phyloP scores from a whole-genome alignment of 1,140 invertebrate species.

The Whitmania pigra region DNA sequence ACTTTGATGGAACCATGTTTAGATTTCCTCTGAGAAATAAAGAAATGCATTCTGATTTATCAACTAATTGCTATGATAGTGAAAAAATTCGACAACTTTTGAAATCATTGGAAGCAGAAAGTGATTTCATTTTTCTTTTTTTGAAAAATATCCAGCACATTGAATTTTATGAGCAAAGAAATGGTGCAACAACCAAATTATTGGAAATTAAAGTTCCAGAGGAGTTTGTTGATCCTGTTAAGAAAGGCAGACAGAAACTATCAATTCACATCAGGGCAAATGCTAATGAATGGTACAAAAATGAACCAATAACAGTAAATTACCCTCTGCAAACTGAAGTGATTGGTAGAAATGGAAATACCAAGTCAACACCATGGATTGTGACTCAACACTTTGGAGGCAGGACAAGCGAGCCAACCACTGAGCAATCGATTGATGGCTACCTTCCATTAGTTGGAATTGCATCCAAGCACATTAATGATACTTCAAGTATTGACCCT shows the following conservation, averaged over 20 bases:
- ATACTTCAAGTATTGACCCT: neutral
- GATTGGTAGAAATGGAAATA: neutral
- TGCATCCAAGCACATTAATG: neutral
- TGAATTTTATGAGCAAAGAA: slow-evolving; percentile 8
- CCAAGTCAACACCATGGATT: slow-evolving; percentile 5
- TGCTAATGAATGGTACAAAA: too few species aligned
- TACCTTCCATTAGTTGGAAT: slow-evolving; percentile 18
- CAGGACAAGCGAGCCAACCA: neutral
- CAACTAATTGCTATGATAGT: neutral
- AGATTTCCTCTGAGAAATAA: slow-evolving; percentile 18
- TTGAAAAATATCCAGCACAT: slow-evolving; percentile 10
- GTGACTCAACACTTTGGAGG: slow-evolving; percentile 17
- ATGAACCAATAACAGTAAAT: neutral
- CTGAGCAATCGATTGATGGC: neutral
- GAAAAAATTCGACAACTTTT: slow-evolving; percentile 10
- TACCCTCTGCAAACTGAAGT: slow-evolving; percentile 2
- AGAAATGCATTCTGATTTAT: slow-evolving; percentile 13
- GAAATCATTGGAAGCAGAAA: slow-evolving; percentile 9
- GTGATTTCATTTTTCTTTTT: slow-evolving; percentile 11
- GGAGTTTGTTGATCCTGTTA: too few species aligned
- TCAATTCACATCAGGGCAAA: too few species aligned
- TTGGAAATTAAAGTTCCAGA: too few species aligned
- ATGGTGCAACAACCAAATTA: too few species aligned
- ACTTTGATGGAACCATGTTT: slow-evolving; percentile 16
- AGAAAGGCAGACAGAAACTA: too few species aligned